Evolutionary conservation across 1,140 invertebrate species (phyloP).

Genomic region (Charaxes varanes): DNA sequence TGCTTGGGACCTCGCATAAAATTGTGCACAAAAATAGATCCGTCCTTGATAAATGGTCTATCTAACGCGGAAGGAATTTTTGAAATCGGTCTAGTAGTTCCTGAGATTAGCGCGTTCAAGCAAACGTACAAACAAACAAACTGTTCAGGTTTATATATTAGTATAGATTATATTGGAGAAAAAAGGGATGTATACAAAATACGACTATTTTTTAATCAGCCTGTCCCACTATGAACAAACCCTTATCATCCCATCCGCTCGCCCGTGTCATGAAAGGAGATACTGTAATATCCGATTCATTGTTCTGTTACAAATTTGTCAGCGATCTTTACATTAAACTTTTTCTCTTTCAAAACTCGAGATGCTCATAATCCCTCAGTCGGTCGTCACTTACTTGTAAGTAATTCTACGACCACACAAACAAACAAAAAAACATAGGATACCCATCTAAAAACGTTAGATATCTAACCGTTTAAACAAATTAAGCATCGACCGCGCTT

Average conservation of each 20-base stretch:
- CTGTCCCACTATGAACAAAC: constrained; percentile 19
- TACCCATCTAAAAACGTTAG: constrained; percentile 31
- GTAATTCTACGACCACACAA: constrained; percentile 65
- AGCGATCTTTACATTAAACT: constrained; percentile 72
- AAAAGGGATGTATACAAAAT: too few relatives aligned
- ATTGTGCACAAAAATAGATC: too few relatives aligned
- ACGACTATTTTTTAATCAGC: too few relatives aligned
- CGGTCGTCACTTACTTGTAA: constrained; percentile 49
- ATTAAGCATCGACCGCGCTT: constrained; percentile 33
- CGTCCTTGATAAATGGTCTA: too few relatives aligned
- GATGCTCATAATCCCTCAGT: constrained; percentile 58
- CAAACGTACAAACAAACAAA: too few relatives aligned
- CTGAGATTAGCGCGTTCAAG: too few relatives aligned
- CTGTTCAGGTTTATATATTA: too few relatives aligned
- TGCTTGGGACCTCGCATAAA: too few relatives aligned
- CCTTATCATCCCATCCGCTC: constrained; percentile 57
- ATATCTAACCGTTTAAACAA: constrained; percentile 22
- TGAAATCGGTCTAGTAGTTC: too few relatives aligned
- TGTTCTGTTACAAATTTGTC: constrained; percentile 74
- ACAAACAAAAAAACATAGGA: constrained; percentile 50
- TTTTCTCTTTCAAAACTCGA: constrained; percentile 69
- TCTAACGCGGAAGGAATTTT: too few relatives aligned
- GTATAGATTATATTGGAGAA: too few relatives aligned
- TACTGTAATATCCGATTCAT: constrained; percentile 73
- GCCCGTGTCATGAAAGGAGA: constrained; percentile 66